Base-by-base conservation (phyloP, 2,888 invertebrate genomes). In the Dione juno region DNA sequence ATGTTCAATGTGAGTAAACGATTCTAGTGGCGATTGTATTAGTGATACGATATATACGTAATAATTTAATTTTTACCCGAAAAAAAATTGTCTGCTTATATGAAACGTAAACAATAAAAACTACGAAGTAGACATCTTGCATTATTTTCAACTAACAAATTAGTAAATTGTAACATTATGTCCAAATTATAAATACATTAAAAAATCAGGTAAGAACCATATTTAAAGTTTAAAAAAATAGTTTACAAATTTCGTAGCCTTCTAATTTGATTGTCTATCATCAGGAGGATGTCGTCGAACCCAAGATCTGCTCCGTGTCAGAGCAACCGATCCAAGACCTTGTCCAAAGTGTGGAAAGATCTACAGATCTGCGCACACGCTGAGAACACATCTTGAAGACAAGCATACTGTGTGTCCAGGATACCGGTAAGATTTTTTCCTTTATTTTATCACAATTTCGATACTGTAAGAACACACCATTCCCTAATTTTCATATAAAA, bases 291-390 rank as follows among this genome's bases (percentile, higher is more conserved):
- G 96, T 70, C 95, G 97, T 78, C 94, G 97, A 78, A 96, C 97
- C 63, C 94, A 97, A 88, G 98, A 98, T 85, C 94, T 97, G 94
- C 94, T 96, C 88, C 95, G 98, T 79, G 97, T 98, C 61, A 94
- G 98, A 81, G 98, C 98, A 11, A 98, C 98, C 28, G 98, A 98
- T 91, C 98, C 98, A 1, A 94, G 98, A 54, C 98, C 98, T 3
- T 98, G 98, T 85, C 98, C 98, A 14, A 97, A 98, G 84, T 98
- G 98, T 86, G 97, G 98, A 57, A 98, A 98, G 93, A 98, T 98
- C 84, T 98, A 98, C 90, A 94, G 98, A 74, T 97, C 97, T 41
- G 98, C 98, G 19, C 98, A 98, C 90, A 98, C 98, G 14, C 93
- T 98, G 78, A 94, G 98, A 76, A 98, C 98, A 40, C 98, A 98